phyloP scores from a whole-genome alignment of 2,113 vertebrate genomes.

The Fulmarus glacialis region DNA sequence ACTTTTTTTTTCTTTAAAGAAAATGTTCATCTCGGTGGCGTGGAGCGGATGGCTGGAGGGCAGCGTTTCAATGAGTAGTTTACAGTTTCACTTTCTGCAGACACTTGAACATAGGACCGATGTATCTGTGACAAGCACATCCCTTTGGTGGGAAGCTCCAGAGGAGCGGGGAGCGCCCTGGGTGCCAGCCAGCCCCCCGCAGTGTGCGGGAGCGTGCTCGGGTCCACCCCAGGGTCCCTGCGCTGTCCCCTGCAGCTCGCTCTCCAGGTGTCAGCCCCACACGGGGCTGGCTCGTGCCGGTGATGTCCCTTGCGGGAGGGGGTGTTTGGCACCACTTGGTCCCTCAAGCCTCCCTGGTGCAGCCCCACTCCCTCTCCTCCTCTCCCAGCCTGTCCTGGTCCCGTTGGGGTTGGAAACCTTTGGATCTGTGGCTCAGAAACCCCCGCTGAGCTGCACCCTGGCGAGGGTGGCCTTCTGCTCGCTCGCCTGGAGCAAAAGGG shows the following conservation, averaged over 20 bases:
- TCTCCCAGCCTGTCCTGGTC: neutral
- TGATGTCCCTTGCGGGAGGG: neutral
- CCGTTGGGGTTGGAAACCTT: neutral
- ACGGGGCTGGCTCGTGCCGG: neutral
- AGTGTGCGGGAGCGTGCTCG: neutral
- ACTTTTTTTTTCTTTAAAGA: neutral
- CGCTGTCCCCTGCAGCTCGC: neutral
- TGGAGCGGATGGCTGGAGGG: conserved; percentile 37
- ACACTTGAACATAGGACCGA: conserved; percentile 87
- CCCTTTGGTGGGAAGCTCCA: conserved; percentile 32
- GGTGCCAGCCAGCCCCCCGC: neutral
- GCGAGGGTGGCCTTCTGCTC: neutral
- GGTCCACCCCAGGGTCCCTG: neutral
- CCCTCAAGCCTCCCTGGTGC: neutral
- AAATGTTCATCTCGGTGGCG: conserved; percentile 9
- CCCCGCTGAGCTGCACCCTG: neutral
- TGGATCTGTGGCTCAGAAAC: conserved; percentile 12
- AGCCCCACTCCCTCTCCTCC: neutral
- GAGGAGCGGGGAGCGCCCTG: neutral
- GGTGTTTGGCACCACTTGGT: neutral
- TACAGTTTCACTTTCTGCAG: conserved; percentile 84
- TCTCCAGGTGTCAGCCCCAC: neutral
- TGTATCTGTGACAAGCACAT: conserved; percentile 82
- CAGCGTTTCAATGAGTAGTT: conserved; percentile 76
- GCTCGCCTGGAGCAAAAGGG: neutral